Evolutionary conservation across 2,113 vertebrate species (phyloP), one percentile per base, ranked within the genome.

Genomic region (Psilopsiagon aurifrons): DNA sequence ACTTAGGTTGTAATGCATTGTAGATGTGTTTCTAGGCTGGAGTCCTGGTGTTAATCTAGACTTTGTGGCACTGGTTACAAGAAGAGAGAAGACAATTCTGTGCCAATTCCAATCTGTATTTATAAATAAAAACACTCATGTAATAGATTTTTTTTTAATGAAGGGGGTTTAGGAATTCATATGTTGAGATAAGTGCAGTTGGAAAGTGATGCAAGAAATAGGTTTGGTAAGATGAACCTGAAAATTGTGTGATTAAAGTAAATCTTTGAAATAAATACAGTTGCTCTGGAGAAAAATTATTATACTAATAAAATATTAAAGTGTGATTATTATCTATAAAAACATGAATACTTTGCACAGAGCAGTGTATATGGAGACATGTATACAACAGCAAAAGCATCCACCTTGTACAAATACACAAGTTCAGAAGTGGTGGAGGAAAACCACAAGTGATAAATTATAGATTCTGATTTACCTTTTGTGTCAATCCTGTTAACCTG

Each of bases 381-480:
- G 8, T 7, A 44, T 46, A 54, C 7, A 46, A 59, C 9, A 41
- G 46, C 28, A 54, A 63, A 89, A 81, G 7, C 22, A 62, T 41
- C 10, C 4, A 33, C 23, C 7, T 54, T 29, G 49, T 66, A 44
- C 2, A 9, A 60, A 73, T 47, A 10, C 83, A 11, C 31, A 82
- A 54, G 51, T 35, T 35, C 23, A 41, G 43, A 90, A 68, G 2
- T 7, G 13, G 10, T 44, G 31, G 17, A 5, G 18, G 15, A 64
- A 57, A 52, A 24, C 0, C 4, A 2, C 11, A n/a, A 28, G 16
- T 25, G 44, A 11, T 11, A 35, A 59, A 33, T 1, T 2, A 17
- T 3, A 51, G 17, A 28, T 39, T 67, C 25, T 46, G 10, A 13
- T 37, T 86, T 49, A 67, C 16, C 10, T 51, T 69, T 52, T 35